These are phyloP conservation scores for Limulus polyphemus DNA, from an alignment of 2,888 invertebrate genomes.

Conservation along the genomic window DNA sequence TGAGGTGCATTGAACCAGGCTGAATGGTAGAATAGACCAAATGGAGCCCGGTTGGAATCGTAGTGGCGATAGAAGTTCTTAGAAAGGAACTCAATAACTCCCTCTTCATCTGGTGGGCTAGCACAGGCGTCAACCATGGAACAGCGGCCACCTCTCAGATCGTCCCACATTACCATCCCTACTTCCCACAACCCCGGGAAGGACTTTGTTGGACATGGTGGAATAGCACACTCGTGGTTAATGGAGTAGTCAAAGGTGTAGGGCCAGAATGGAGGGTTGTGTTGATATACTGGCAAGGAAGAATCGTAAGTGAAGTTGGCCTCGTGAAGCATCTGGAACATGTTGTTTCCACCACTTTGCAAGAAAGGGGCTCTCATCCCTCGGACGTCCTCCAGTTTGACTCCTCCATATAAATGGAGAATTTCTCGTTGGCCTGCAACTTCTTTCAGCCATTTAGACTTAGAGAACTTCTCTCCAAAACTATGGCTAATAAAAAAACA, in stretches of 20 bases:
- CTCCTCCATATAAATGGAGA: constrained; percentile 70
- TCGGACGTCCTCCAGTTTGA: constrained; percentile 70
- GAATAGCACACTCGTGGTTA: constrained; percentile 93
- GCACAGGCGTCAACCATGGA: constrained; percentile 93
- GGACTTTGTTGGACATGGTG: constrained; percentile 82
- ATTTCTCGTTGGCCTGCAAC: constrained; percentile 89
- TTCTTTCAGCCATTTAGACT: constrained; percentile 90
- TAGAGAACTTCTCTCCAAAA: constrained; percentile 88
- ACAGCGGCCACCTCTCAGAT: constrained; percentile 71
- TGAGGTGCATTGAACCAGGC: constrained; percentile 92
- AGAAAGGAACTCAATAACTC: constrained; percentile 81
- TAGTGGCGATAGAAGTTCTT: constrained; percentile 92
- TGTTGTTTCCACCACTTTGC: constrained; percentile 82
- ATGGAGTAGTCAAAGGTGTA: constrained; percentile 90
- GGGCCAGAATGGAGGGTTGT: constrained; percentile 88
- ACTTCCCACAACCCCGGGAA: constrained; percentile 51
- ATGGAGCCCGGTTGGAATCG: constrained; percentile 82
- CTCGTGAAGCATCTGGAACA: constrained; percentile 94
- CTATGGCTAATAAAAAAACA: constrained; percentile 53
- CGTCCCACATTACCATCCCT: constrained; percentile 97
- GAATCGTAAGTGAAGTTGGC: constrained; percentile 92
- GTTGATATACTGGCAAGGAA: constrained; percentile 88
- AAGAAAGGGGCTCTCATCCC: constrained; percentile 94
- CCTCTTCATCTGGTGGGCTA: constrained; percentile 74
- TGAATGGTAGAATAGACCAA: constrained; percentile 83